Conservation (phyloP, 2,888 invertebrate genomes). For the Eupithecia inturbata region DNA sequence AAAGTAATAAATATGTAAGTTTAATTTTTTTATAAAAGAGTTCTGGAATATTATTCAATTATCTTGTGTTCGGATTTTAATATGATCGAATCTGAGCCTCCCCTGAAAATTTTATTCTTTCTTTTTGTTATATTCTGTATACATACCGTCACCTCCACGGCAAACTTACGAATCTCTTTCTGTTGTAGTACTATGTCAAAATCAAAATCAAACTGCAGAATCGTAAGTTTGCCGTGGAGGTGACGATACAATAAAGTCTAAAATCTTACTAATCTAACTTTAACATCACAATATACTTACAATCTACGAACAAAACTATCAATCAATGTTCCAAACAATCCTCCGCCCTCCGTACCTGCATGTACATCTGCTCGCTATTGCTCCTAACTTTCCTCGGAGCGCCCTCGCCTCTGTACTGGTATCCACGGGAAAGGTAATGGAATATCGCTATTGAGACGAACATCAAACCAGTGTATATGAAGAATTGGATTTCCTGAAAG, state of each 20-base stretch:
- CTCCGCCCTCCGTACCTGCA: constrained; percentile 64
- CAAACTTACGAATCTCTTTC: too few species aligned
- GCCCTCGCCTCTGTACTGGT: constrained; percentile 53
- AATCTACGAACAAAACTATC: not conserved
- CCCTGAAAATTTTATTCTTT: not conserved
- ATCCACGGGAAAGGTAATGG: constrained; percentile 71
- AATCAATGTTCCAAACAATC: constrained; percentile 59
- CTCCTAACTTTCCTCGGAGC: constrained; percentile 48
- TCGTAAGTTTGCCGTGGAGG: too few species aligned
- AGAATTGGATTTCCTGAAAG: constrained; percentile 89
- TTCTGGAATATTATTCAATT: not conserved
- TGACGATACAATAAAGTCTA: too few species aligned
- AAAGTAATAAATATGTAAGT: not conserved
- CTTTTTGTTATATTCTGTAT: not conserved
- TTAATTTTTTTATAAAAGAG: not conserved
- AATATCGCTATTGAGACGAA: constrained; percentile 88
- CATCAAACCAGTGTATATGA: constrained; percentile 92
- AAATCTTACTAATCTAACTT: not conserved
- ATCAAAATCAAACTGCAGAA: too few species aligned
- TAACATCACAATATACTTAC: not conserved
- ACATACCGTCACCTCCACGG: too few species aligned
- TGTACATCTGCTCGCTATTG: constrained; percentile 62
- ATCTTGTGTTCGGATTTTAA: not conserved
- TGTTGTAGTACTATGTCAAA: too few species aligned
- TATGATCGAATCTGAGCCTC: not conserved